A percentile compares a stretch with the other conserved stretches of the same genome.
phyloP scores from a whole-genome alignment of 2,797 vertebrate genomes.

The Tapera naevia region DNA sequence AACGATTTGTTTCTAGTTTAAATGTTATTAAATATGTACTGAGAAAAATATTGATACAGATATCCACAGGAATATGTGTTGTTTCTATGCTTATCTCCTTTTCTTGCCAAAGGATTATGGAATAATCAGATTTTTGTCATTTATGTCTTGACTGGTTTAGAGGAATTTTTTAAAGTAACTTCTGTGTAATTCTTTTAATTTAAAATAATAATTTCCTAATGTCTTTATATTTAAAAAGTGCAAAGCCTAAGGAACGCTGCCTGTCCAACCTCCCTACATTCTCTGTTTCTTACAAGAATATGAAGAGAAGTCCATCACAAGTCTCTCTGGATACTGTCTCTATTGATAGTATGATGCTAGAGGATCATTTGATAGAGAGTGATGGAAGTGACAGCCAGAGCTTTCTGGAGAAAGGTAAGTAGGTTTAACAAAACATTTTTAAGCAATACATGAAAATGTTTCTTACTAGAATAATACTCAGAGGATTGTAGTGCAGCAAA shows the following conservation, averaged over 20 bases:
- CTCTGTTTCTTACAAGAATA: conserved; percentile 90
- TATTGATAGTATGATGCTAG: conserved; percentile 91
- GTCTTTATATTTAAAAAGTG: conserved; percentile 79
- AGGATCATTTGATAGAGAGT: conserved; percentile 84
- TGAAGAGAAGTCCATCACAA: conserved; percentile 94
- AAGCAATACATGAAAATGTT: neutral
- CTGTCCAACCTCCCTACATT: conserved; percentile 81
- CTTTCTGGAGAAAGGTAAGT: conserved; percentile 86
- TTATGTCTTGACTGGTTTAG: neutral
- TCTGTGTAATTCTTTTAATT: neutral
- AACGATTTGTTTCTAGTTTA: neutral
- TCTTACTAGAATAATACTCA: neutral
- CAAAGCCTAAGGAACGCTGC: conserved; percentile 89
- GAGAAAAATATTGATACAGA: neutral
- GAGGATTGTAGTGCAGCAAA: neutral
- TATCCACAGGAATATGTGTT: neutral
- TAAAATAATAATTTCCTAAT: conserved; percentile 47
- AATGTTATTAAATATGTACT: neutral
- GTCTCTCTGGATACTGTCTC: conserved; percentile 94
- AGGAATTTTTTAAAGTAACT: neutral
- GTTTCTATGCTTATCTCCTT: neutral
- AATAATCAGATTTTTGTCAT: neutral
- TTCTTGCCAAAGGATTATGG: neutral
- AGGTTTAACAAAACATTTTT: neutral
- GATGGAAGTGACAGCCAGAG: conserved; percentile 88